A percentile compares a stretch with the other conserved stretches of the same genome.
These are phyloP conservation scores for Protomyctophum bolini DNA, from an alignment of 2,113 vertebrate species.

Conservation along the genomic window DNA sequence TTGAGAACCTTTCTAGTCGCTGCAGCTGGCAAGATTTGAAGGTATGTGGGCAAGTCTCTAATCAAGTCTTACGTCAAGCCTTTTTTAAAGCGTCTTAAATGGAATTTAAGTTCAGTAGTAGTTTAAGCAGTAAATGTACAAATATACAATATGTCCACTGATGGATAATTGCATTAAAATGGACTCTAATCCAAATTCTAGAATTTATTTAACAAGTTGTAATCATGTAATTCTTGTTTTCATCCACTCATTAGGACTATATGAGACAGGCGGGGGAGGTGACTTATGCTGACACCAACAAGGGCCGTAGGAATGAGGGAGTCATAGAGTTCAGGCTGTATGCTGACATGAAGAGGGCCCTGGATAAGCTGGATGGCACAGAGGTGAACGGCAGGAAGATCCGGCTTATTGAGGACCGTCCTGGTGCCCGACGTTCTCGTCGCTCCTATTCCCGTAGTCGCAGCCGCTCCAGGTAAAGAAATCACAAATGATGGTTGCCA, in stretches of 20 bases:
- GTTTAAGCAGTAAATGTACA: neutral
- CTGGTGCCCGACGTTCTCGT: constrained; percentile 83
- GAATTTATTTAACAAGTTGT: neutral
- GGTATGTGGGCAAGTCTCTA: constrained; percentile 71
- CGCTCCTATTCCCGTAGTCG: constrained; percentile 93
- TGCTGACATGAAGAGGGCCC: constrained; percentile 96
- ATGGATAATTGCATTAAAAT: too few relatives aligned
- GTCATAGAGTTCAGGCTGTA: constrained; percentile 98
- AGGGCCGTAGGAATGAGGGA: constrained; percentile 93
- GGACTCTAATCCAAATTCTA: neutral
- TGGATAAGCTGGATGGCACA: constrained; percentile 96
- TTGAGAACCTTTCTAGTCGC: constrained; percentile 97
- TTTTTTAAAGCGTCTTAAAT: neutral
- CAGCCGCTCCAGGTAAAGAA: constrained; percentile 87
- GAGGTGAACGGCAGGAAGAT: constrained; percentile 97
- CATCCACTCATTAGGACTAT: constrained; percentile 84
- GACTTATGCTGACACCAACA: constrained; percentile 96
- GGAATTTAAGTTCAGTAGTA: too few relatives aligned
- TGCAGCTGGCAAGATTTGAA: constrained; percentile 99
- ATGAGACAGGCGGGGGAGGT: constrained; percentile 98
- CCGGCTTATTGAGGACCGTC: constrained; percentile 94
- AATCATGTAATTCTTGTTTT: neutral
- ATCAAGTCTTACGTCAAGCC: neutral
- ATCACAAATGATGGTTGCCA: too few relatives aligned
- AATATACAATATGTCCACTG: too few relatives aligned